Base-by-base conservation (phyloP, 2,888 invertebrate genomes). In the Diaprepes abbreviatus region DNA sequence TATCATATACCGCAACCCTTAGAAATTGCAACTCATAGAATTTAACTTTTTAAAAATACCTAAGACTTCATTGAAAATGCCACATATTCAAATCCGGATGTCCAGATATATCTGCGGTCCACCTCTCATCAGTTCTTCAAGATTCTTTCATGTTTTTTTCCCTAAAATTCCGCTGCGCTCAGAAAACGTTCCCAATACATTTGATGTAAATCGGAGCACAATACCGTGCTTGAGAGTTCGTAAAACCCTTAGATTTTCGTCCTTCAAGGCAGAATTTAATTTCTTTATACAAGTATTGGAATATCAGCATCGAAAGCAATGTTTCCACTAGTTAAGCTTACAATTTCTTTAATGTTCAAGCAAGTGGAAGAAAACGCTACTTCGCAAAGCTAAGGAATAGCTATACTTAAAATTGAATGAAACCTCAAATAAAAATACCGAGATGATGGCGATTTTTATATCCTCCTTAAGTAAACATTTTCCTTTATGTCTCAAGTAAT, bases 251-350 rank as follows among this genome's bases (percentile, higher is more conserved):
- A 36, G 68, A 58, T 57, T 36, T 65, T 38, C 54, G 45, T 54
- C 55, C 65, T 59, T 45, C 28, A 55, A 65, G 70, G 55, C 70
- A 58, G 60, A 70, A 70, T 70, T 70, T 60, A 65, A 70, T 70
- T 70, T 70, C 70, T 65, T 65, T 70, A 65, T 65, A 58, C 40
- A 45, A 65, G 65, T 70, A 70, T 65, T 31, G 65, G 59, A 70
- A 70, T 70, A 70, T 70, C 65, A 45, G 70, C 70, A 65, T 70
- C 70, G 60, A 55, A 64, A 60, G 65, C 70, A 70, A 70, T 70
- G 70, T 70, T 70, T 70, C 70, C 70, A 70, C 58, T 65, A 70
- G 65, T 70, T 70, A 70, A 43, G 60, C 59, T 59, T 43, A 52
- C 60, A 65, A 70, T 65, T 65, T 70, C 70, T 70, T 65, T 70